Base-by-base conservation (phyloP, 1,140 invertebrate species). In the Papilio dardanus region DNA sequence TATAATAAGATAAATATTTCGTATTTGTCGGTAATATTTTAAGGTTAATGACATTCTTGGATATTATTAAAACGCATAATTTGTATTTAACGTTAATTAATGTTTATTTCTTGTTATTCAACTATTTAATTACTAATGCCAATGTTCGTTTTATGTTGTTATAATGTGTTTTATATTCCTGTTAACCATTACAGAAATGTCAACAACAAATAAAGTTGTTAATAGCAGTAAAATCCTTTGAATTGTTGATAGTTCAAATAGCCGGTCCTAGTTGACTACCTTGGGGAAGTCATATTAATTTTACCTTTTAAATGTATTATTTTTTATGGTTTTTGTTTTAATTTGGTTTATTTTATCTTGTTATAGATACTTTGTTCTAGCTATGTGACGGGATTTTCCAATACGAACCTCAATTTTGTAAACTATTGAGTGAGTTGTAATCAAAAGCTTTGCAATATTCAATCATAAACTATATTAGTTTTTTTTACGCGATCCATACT, bases 11-110 rank as follows among this genome's bases (percentile, higher is more conserved):
- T 4, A 28, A 24, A 62, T 12, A 62, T 28, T 62, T 1, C 54
- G 24, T 62, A 62, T 62, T 28, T 62, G 54, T 62, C 24, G 54
- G 54, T 28, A 4, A 28, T 30, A 28, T 28, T 62, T 62, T 62
- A 62, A 62, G 54, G 54, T 62, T 62, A 62, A 62, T 62, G 54
- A 62, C 54, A 62, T 62, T 28, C 24, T 62, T 62, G 54, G 10
- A 62, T 12, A 62, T 30, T 28, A 50, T 50, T 46, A 1, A 24
- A 54, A 54, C 24, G 21, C 50, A 54, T 54, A 54, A 54, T 7
- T 54, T 54, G 46, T 54, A 2, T 54, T 54, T 54, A 28, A 62
- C 24, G 54, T 14, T 28, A 62, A 28, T 62, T 62, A 62, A 62
- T 14, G 24, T 16, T 10, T 62, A 16, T 14, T 62, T 62, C 54